Evolutionary conservation across 1,140 invertebrate species (phyloP).

Genomic region (Trichonephila clavipes): DNA sequence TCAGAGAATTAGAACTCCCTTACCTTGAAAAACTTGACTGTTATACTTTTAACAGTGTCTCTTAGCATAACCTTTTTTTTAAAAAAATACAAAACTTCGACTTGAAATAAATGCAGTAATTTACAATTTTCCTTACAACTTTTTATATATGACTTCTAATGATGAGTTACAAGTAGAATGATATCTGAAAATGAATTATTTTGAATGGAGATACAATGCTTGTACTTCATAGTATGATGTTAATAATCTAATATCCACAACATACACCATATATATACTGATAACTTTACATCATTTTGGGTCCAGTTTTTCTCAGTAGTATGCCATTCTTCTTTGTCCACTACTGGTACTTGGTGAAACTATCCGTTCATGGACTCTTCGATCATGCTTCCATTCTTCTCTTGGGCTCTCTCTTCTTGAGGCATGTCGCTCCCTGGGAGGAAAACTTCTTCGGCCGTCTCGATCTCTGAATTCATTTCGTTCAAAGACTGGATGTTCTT

Average conservation of each 20-base stretch:
- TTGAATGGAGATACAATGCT: conserved; percentile 33
- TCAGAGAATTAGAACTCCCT: conserved; percentile 17
- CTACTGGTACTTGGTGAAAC: conserved; percentile 26
- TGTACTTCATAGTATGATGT: conserved; percentile 11
- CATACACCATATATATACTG: conserved; percentile 30
- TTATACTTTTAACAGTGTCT: neutral
- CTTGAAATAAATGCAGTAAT: neutral
- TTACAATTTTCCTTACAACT: conserved; percentile 2
- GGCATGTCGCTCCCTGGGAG: conserved; percentile 20
- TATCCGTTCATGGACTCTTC: conserved; percentile 58
- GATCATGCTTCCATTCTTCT: conserved; percentile 54
- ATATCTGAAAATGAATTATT: neutral
- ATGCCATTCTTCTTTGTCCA: conserved; percentile 43
- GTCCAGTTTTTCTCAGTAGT: conserved; percentile 49
- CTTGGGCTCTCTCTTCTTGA: conserved; percentile 22
- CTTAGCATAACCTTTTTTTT: neutral
- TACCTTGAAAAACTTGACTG: conserved; percentile 20
- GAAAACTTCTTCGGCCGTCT: conserved; percentile 40
- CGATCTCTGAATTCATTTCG: conserved; percentile 12
- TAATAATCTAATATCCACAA: conserved; percentile 43
- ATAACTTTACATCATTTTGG: neutral
- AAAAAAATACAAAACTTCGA: neutral
- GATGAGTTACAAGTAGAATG: neutral
- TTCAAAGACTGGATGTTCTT: conserved; percentile 30
- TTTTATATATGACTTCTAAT: conserved; percentile 22